Percentiles rank a stretch among this genome's conserved stretches.
Evolutionary conservation across 2,797 vertebrate species (phyloP).

Genomic region (Ataeniobius toweri): DNA sequence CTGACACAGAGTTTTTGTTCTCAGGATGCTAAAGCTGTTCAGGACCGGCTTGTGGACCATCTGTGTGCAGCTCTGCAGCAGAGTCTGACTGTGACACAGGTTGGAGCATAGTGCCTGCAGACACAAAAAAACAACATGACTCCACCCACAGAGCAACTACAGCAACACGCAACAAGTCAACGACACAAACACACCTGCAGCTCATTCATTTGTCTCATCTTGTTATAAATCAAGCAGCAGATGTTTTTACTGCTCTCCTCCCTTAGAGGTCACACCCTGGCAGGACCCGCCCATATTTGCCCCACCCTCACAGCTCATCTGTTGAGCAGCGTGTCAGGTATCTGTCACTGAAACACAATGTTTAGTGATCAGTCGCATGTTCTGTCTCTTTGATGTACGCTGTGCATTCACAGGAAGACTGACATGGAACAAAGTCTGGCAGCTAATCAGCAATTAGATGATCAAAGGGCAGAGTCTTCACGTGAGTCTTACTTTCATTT

Average conservation of each 20-base stretch:
- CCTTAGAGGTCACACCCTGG: slow-evolving; percentile 10
- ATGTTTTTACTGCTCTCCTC: neutral
- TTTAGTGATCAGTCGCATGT: neutral
- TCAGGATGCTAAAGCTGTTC: slow-evolving; percentile 23
- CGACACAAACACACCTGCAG: neutral
- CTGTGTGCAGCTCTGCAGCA: slow-evolving; percentile 44
- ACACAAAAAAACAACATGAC: neutral
- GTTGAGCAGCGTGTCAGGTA: slow-evolving; percentile 28
- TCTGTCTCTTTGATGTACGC: neutral
- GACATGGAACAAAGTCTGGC: slow-evolving; percentile 15
- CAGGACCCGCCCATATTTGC: neutral
- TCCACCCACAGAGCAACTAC: neutral
- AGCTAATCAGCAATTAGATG: slow-evolving; percentile 9
- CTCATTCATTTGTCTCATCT: neutral
- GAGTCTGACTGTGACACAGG: slow-evolving; percentile 1
- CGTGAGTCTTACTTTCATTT: slow-evolving; percentile 28
- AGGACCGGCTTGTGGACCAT: slow-evolving; percentile 45
- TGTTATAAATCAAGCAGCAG: neutral
- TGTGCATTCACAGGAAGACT: slow-evolving; percentile 18
- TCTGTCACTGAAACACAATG: neutral
- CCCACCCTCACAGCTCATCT: slow-evolving; percentile 9
- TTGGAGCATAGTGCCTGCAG: slow-evolving; percentile 8
- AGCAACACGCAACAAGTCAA: neutral
- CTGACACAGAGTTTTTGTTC: neutral
- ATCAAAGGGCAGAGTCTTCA: neutral